Evolutionary conservation across 2,113 vertebrate genomes (phyloP), one percentile per base, ranked within the genome.

Genomic region (Neofelis nebulosa): DNA sequence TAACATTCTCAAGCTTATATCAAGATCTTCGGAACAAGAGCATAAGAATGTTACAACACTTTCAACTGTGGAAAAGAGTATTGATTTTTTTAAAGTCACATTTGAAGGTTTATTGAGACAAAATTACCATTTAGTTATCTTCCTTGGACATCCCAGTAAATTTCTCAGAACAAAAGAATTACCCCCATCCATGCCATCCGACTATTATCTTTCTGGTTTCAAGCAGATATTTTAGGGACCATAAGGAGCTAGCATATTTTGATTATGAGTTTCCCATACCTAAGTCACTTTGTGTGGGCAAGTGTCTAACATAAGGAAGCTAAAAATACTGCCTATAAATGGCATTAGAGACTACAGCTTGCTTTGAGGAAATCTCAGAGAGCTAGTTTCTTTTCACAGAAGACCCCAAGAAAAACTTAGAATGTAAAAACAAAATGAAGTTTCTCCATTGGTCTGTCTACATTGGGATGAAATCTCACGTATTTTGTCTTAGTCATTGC

Each of bases 161-260:
- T 73, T 68, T 63, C 31, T 79, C 33, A 83, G 89, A 91, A 85
- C 78, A 68, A 86, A 96, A 36, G 4, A 91, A 92, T 55, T 86
- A 25, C 5, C 14, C 0, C 8, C 48, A 73, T 66, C 23, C 0
- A 7, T 89, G 2, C 10, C 23, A 36, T 33, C 29, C 69, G 48
- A 80, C 33, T 89, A 31, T 87, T 90, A 96, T 87, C 25, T 50
- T 57, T 55, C n/a, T 36, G 48, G 23, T 63, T 96, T 97, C 57
- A 80, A 93, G 61, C 14, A 71, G 61, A 38, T 83, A 18, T 55
- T 79, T 38, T 95, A 50, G 91, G 73, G 23, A 14, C 13, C 41
- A n/a, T 52, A 38, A 80, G 9, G 15, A 78, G 52, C 33, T 52
- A 79, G 14, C 27, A 50, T 63, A 57, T 0, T 80, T 10, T 57